Evolutionary conservation across 2,113 vertebrate species (phyloP).

Genomic region (Chroicocephalus ridibundus): DNA sequence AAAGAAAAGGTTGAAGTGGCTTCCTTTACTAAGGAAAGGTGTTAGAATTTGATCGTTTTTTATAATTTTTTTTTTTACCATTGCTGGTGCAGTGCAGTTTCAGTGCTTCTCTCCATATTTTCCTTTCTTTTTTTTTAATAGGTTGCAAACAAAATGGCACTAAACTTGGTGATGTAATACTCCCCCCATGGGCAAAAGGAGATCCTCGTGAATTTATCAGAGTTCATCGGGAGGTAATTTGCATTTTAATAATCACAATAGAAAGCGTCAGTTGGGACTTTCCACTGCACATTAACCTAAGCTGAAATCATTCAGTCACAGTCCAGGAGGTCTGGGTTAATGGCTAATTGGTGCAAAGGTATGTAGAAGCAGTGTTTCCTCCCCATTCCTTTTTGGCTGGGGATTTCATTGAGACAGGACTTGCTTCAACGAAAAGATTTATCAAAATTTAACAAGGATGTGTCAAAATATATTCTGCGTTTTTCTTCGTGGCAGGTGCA

Average conservation of each 20-base stretch:
- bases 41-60: neutral
- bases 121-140: constrained; percentile 35
- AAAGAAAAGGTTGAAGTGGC: neutral
- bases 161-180: constrained; percentile 92
- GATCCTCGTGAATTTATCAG: constrained; percentile 98
- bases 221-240: constrained; percentile 91
- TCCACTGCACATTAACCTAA: neutral
- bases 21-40: neutral
- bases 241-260: neutral
- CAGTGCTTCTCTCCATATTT: neutral
- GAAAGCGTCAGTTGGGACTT: neutral
- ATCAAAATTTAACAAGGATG: neutral
- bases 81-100: neutral
- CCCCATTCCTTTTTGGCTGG: neutral
- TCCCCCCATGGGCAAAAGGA: constrained; percentile 97
- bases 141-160: constrained; percentile 97
- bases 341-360: neutral
- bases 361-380: neutral
- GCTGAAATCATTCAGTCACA: neutral
- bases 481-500: constrained; percentile 34
- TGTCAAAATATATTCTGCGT: neutral
- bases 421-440: neutral
- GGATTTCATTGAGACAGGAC: neutral
- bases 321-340: neutral
- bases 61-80: neutral